Percentiles rank a stretch among this genome's conserved stretches.
Conservation (phyloP, 2,888 invertebrate species). For the Lepidocyrtinus sp. region DNA sequence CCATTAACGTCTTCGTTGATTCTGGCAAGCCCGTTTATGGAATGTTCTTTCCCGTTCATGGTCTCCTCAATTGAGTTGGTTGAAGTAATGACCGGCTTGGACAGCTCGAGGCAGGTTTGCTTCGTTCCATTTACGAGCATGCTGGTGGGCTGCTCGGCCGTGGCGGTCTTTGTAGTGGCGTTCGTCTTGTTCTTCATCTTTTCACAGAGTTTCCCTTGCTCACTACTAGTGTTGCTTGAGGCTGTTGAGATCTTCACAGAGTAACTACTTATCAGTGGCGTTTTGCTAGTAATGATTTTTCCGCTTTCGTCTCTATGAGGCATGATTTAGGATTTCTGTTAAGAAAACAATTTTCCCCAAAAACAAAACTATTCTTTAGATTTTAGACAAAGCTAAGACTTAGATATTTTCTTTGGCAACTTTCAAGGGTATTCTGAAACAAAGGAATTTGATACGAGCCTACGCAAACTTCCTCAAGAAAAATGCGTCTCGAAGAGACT, state of each 20-base stretch:
- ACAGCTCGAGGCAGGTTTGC: background rate
- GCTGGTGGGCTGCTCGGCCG: background rate
- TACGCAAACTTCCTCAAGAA: conserved; percentile 11
- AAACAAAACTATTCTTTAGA: too few relatives aligned
- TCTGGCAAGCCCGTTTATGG: background rate
- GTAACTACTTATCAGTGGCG: conserved; percentile 45
- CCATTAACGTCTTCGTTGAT: conserved; percentile 36
- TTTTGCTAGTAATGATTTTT: conserved; percentile 54
- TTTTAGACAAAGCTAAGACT: too few relatives aligned
- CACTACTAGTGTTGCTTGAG: conserved; percentile 25
- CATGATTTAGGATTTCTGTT: conserved; percentile 30
- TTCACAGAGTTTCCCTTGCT: conserved; percentile 4
- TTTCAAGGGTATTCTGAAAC: too few relatives aligned
- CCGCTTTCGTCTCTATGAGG: conserved; percentile 50
- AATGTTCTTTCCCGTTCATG: conserved; percentile 7
- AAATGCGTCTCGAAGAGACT: background rate
- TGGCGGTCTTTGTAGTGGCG: background rate
- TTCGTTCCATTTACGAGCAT: background rate
- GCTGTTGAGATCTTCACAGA: conserved; percentile 42
- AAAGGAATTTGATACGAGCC: conserved; percentile 1
- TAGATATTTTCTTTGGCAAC: too few relatives aligned
- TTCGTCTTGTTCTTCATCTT: conserved; percentile 25
- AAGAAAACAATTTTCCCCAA: too few relatives aligned
- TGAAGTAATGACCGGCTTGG: background rate
- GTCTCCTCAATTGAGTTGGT: too few relatives aligned